Conservation (phyloP, 2,888 invertebrate species). For the Tetragnatha montana region DNA sequence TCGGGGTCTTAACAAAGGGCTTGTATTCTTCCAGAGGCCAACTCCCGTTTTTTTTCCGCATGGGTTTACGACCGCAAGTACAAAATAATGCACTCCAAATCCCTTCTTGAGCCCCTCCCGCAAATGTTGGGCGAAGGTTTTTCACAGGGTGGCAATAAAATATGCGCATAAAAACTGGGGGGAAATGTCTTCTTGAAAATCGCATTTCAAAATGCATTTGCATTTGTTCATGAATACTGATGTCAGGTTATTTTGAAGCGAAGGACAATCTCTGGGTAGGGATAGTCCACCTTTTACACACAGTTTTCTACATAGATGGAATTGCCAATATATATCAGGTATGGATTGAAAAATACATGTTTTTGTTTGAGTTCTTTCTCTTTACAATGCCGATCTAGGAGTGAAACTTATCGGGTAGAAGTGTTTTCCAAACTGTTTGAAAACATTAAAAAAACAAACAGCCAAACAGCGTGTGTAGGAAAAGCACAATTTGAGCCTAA, state of each 20-base stretch:
- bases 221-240: constrained; percentile 48
- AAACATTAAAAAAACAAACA: too few species aligned
- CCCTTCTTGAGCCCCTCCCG: neutral
- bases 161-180: constrained; percentile 13
- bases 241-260: constrained; percentile 2
- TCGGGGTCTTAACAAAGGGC: neutral
- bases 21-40: neutral
- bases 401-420: too few species aligned
- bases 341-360: constrained; percentile 10
- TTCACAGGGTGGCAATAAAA: neutral
- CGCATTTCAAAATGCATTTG: constrained; percentile 25
- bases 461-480: too few species aligned
- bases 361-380: too few species aligned
- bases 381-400: too few species aligned
- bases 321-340: neutral
- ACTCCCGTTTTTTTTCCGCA: neutral
- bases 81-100: neutral
- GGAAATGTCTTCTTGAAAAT: neutral
- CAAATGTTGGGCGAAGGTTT: constrained; percentile 6
- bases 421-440: too few species aligned
- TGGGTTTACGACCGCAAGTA: neutral
- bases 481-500: too few species aligned
- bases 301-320: neutral
- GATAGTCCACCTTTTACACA: constrained; percentile 1
- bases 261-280: neutral